These are phyloP conservation scores for Eulemur rubriventer DNA, from an alignment of 2,797 vertebrate species.

Conservation along the genomic window DNA sequence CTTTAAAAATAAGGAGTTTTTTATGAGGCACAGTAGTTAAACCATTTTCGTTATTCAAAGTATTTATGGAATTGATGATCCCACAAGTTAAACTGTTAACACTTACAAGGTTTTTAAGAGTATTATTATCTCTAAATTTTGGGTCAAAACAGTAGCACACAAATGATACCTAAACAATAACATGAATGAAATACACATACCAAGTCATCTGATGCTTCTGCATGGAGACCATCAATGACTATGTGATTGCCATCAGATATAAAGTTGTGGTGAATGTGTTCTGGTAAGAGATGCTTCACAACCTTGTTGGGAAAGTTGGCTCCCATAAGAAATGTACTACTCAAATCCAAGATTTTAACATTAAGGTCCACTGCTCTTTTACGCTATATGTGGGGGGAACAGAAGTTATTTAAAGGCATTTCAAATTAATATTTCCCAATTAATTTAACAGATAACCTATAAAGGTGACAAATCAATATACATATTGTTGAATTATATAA, in stretches of 20 bases:
- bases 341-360: constrained; percentile 94
- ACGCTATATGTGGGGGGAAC: constrained; percentile 86
- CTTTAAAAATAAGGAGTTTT: background rate
- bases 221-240: constrained; percentile 91
- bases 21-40: background rate
- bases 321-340: constrained; percentile 92
- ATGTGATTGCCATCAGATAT: constrained; percentile 89
- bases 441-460: background rate
- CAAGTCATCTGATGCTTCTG: constrained; percentile 93
- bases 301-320: constrained; percentile 94
- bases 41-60: background rate
- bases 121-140: background rate
- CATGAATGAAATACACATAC: constrained; percentile 81
- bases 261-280: constrained; percentile 91
- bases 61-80: background rate
- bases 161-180: constrained; percentile 66
- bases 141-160: background rate
- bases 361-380: constrained; percentile 94
- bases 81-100: background rate
- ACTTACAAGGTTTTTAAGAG: background rate
- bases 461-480: background rate
- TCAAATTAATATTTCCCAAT: background rate
- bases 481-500: background rate
- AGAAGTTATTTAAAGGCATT: constrained; percentile 48
- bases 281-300: constrained; percentile 90